Evolutionary conservation across 2,888 invertebrate species (phyloP).

Genomic region (Hirtodrosophila trivittata): DNA sequence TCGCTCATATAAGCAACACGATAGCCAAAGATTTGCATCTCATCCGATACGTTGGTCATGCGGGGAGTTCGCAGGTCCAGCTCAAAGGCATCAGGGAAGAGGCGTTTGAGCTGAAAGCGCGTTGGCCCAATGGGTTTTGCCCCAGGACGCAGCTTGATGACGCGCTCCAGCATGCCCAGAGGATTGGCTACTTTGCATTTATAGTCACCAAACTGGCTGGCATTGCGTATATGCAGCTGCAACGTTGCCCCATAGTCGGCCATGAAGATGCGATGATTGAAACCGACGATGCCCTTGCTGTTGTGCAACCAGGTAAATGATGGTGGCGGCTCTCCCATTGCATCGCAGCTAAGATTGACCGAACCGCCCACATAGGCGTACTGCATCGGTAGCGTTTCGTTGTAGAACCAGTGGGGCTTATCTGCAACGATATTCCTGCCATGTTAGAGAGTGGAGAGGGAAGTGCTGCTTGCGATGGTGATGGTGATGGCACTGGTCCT

Average conservation of each 20-base stretch:
- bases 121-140: conserved; percentile 85
- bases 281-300: conserved; percentile 79
- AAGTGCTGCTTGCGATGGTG: neutral
- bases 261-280: conserved; percentile 81
- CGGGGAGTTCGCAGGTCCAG: conserved; percentile 83
- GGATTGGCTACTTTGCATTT: conserved; percentile 86
- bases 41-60: conserved; percentile 75
- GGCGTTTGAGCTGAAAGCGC: conserved; percentile 80
- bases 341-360: conserved; percentile 87
- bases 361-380: conserved; percentile 84
- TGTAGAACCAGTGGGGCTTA: conserved; percentile 81
- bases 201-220: conserved; percentile 85
- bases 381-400: conserved; percentile 76
- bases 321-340: conserved; percentile 85
- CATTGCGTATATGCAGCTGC: conserved; percentile 79
- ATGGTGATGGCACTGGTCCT: neutral
- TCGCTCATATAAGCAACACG: conserved; percentile 82
- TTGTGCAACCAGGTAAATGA: conserved; percentile 85
- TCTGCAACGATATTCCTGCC: conserved; percentile 62
- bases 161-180: conserved; percentile 85
- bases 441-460: conserved; percentile 3
- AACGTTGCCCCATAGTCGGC: conserved; percentile 82
- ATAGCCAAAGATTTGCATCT: conserved; percentile 83
- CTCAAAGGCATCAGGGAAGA: conserved; percentile 82
- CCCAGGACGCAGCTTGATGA: conserved; percentile 85